Conservation (phyloP, 2,797 vertebrate genomes). For the Phrynocephalus forsythii region DNA sequence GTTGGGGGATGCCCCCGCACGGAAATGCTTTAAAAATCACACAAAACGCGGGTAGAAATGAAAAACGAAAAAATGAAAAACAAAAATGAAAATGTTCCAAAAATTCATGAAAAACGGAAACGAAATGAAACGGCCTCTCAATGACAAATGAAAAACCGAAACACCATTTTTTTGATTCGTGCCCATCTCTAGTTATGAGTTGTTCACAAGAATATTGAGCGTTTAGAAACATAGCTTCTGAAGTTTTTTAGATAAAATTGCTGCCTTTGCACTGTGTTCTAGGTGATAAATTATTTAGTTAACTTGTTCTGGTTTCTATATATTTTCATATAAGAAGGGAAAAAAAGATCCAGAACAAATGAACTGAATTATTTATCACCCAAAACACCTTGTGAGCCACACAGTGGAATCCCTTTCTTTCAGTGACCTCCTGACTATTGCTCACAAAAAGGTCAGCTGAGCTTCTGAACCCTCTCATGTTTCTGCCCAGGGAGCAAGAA, state of each 20-base stretch:
- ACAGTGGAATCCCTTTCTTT: not conserved
- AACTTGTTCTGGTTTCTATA: slow-evolving; percentile 9
- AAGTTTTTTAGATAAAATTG: not conserved
- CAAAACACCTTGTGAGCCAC: not conserved
- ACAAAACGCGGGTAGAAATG: too few relatives aligned
- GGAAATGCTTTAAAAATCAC: too few relatives aligned
- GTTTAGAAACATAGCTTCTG: not conserved
- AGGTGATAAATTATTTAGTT: not conserved
- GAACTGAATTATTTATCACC: slow-evolving; percentile 2
- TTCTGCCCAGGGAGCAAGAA: not conserved
- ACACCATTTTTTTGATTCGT: too few relatives aligned
- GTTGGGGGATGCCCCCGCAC: too few relatives aligned
- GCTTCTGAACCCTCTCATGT: slow-evolving; percentile 15
- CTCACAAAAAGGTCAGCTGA: not conserved
- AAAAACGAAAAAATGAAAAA: too few relatives aligned
- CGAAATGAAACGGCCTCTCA: too few relatives aligned
- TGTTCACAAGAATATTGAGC: not conserved
- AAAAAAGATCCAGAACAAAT: slow-evolving; percentile 7
- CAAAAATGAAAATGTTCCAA: too few relatives aligned
- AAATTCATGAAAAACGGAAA: too few relatives aligned
- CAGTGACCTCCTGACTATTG: not conserved
- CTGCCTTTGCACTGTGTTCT: not conserved
- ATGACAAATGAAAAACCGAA: too few relatives aligned
- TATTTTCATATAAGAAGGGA: not conserved
- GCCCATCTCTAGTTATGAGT: not conserved